phyloP scores from a whole-genome alignment of 2,888 invertebrate genomes.

The Nebria brevicollis region DNA sequence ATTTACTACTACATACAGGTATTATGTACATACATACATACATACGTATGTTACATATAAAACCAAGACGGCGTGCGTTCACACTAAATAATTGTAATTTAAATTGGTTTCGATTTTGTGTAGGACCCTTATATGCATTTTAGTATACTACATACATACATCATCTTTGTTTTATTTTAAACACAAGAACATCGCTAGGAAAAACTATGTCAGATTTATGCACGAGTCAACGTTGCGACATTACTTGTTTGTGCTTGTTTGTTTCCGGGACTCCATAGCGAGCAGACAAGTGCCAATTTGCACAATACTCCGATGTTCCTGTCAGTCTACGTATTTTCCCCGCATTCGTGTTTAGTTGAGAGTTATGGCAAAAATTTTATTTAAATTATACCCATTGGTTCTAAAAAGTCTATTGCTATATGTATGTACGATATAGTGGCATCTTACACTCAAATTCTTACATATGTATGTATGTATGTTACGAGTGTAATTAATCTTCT shows the following conservation, averaged over 20 bases:
- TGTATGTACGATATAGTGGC: too few relatives aligned
- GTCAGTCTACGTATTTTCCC: not conserved
- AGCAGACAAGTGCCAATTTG: not conserved
- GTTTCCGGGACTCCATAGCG: not conserved
- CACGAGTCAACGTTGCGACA: not conserved
- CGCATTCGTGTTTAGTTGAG: not conserved
- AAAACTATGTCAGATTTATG: not conserved
- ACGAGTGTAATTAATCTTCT: too few relatives aligned
- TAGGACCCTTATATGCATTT: not conserved
- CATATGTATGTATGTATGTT: too few relatives aligned
- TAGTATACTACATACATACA: not conserved
- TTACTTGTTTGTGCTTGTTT: not conserved
- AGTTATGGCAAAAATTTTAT: not conserved
- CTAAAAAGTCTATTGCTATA: too few relatives aligned
- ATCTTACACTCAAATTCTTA: too few relatives aligned
- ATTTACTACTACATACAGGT: too few relatives aligned
- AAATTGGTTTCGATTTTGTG: too few relatives aligned
- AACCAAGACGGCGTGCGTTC: too few relatives aligned
- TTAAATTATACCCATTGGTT: not conserved
- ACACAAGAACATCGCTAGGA: not conserved
- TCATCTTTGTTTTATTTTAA: slow-evolving; percentile 10
- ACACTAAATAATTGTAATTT: too few relatives aligned
- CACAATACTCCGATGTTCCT: not conserved
- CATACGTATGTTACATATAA: too few relatives aligned
- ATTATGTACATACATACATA: too few relatives aligned